Conservation (phyloP, 2,113 vertebrate genomes). For the Corvus moneduloides region DNA sequence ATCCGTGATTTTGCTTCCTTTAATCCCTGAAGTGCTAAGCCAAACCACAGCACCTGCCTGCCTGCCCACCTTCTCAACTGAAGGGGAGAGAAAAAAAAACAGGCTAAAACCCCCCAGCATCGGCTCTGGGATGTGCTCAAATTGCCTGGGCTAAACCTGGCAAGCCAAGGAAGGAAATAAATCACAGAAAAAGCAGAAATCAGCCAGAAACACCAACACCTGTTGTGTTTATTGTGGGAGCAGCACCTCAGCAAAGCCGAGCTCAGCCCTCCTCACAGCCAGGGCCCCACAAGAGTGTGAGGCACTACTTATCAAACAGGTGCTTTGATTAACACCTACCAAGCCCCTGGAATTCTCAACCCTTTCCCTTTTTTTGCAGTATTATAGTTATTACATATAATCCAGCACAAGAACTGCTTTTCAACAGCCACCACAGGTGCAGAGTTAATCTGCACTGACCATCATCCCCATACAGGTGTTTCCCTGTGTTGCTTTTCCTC, state of each 20-base stretch:
- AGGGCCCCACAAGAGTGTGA: background rate
- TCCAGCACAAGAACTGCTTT: background rate
- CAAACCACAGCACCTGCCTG: background rate
- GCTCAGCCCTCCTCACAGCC: background rate
- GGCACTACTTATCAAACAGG: background rate
- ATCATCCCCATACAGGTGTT: background rate
- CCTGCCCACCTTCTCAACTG: background rate
- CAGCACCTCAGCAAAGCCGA: background rate
- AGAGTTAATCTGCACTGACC: background rate
- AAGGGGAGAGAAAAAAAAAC: background rate
- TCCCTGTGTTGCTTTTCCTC: background rate
- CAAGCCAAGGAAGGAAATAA: background rate
- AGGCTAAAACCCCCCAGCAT: background rate
- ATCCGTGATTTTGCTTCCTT: background rate
- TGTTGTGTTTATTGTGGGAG: background rate
- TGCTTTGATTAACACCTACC: background rate
- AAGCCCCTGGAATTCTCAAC: background rate
- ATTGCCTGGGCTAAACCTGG: background rate
- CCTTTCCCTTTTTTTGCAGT: background rate
- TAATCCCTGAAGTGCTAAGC: background rate
- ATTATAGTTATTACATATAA: accelerated
- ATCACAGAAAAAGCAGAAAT: background rate
- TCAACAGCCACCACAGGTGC: background rate
- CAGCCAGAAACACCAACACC: background rate
- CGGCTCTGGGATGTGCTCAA: accelerated